A percentile compares a stretch with the other conserved stretches of the same genome.
Conservation (phyloP, 2,797 vertebrate species). For the Muscicapa comitata region DNA sequence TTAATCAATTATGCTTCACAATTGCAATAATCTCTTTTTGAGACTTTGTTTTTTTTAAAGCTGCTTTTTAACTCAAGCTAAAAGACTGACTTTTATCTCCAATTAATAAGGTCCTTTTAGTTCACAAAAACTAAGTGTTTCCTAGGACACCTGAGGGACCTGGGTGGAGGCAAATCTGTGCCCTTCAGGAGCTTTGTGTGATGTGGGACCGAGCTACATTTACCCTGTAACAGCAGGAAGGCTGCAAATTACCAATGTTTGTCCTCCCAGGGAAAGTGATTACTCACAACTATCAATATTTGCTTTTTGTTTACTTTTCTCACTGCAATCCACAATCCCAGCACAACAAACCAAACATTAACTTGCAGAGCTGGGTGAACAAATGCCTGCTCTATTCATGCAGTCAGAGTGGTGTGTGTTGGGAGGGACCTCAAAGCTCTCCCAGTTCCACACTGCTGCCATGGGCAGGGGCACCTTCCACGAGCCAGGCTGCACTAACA, state of each 20-base stretch:
- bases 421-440: neutral
- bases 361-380: neutral
- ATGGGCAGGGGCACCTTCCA: neutral
- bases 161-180: neutral
- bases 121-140: neutral
- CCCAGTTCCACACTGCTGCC: neutral
- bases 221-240: neutral
- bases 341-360: neutral
- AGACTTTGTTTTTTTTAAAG: neutral
- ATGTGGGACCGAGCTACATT: accelerated
- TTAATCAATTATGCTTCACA: neutral
- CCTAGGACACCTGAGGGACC: neutral
- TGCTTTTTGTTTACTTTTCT: neutral
- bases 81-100: neutral
- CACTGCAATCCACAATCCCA: neutral
- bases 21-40: neutral
- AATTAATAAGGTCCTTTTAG: neutral
- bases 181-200: neutral
- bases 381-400: neutral
- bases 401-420: neutral
- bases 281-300: neutral
- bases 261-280: neutral
- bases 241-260: neutral
- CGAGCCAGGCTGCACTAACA: neutral
- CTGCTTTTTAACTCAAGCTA: neutral